These are phyloP conservation scores for rabbit (Oryctolagus cuniculus) DNA, from an alignment of 2,113 vertebrate genomes.

Conservation along the genomic window mOryCun1.1 NC_091440.1:128957501-128958000, in stretches of 20 bases:
- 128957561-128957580: background rate
- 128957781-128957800: too few relatives aligned
- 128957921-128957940: background rate
- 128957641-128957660: background rate
- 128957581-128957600: background rate
- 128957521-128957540: background rate
- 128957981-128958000: background rate
- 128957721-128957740: background rate
- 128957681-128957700: background rate
- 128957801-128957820: too few relatives aligned
- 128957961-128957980: background rate
- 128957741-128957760: too few relatives aligned
- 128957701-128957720: too few relatives aligned
- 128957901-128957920: background rate
- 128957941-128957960: background rate
- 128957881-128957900: background rate
- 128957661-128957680: background rate
- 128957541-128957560: background rate
- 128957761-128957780: too few relatives aligned
- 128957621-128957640: background rate
- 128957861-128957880: background rate
- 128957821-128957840: background rate
- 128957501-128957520: background rate
- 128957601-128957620: background rate
- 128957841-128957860: background rate